Percentiles rank a stretch among this genome's conserved stretches.
These are phyloP conservation scores for Amblyjoppa proteus DNA, from an alignment of 2,888 invertebrate species.

Conservation along the genomic window DNA sequence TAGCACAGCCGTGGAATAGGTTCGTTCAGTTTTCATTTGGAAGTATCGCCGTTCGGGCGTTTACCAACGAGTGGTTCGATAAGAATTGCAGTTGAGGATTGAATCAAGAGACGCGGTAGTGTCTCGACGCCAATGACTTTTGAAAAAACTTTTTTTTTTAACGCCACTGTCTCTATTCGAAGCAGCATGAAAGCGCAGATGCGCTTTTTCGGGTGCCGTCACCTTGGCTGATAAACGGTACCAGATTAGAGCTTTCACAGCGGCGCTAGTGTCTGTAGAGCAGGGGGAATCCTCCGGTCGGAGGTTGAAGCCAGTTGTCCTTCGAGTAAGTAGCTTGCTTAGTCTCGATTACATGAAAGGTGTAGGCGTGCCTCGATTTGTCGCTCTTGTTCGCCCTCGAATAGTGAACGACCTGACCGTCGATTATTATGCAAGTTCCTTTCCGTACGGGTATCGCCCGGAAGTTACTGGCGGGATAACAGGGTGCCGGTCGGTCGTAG, in stretches of 20 bases:
- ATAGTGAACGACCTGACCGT: conserved; percentile 97
- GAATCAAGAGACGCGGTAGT: neutral
- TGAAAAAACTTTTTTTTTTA: neutral
- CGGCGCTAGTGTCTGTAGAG: conserved; percentile 87
- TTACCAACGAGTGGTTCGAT: neutral
- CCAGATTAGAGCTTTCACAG: neutral
- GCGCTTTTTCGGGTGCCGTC: no score
- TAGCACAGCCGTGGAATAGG: conserved; percentile 60
- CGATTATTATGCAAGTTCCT: conserved; percentile 95
- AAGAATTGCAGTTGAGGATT: conserved; percentile 16
- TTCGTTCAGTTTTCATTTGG: conserved; percentile 41
- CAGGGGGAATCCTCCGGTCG: conserved; percentile 89
- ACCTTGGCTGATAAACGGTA: neutral
- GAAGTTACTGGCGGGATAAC: conserved; percentile 91
- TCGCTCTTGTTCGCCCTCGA: conserved; percentile 94
- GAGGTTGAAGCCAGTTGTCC: conserved; percentile 95
- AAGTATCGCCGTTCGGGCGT: conserved; percentile 21
- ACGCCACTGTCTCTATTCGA: no score
- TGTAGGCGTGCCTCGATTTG: conserved; percentile 96
- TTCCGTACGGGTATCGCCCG: conserved; percentile 92
- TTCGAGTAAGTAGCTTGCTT: conserved; percentile 90
- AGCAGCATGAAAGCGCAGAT: no score
- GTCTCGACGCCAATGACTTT: neutral
- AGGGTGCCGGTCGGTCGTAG: conserved; percentile 90
- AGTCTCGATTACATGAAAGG: conserved; percentile 96